Percentiles rank a stretch among this genome's conserved stretches.
phyloP scores from a whole-genome alignment of 2,888 invertebrate genomes.

The Drosophila pegasa region DNA sequence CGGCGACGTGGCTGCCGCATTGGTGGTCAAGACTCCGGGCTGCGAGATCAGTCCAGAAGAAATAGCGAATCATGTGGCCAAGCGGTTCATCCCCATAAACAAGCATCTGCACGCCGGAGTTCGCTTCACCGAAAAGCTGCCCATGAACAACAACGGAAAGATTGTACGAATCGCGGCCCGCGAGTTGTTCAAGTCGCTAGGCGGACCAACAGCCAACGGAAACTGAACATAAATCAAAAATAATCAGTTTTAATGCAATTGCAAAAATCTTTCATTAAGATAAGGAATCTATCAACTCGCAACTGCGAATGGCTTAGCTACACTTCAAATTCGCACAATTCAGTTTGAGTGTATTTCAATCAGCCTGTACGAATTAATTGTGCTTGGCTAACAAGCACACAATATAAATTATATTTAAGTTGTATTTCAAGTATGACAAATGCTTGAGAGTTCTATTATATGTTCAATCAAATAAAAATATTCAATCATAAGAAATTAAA shows the following conservation, averaged over 20 bases:
- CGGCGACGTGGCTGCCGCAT: conserved; percentile 57
- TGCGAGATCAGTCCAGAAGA: conserved; percentile 40
- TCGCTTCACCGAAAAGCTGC: conserved; percentile 68
- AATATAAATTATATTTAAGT: background rate
- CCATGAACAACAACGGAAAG: conserved; percentile 75
- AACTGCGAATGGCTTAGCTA: background rate
- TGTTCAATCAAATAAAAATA: background rate
- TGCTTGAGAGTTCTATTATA: background rate
- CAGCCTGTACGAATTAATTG: too few relatives aligned
- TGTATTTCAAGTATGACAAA: too few relatives aligned
- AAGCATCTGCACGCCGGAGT: conserved; percentile 74
- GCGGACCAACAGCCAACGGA: background rate
- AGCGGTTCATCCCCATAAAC: conserved; percentile 26
- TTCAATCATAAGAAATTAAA: background rate
- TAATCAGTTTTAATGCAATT: conserved; percentile 1
- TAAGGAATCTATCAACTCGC: background rate
- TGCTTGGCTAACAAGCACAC: too few relatives aligned
- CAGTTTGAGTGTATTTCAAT: too few relatives aligned
- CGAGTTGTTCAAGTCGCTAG: conserved; percentile 52
- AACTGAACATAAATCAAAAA: conserved; percentile 1
- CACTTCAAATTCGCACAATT: too few relatives aligned
- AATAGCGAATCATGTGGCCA: conserved; percentile 53
- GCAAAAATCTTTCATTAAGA: background rate
- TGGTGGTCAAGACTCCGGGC: conserved; percentile 32
- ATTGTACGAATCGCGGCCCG: conserved; percentile 54